Conservation (phyloP, 2,113 vertebrate genomes). For the Aplodontia rufa region DNA sequence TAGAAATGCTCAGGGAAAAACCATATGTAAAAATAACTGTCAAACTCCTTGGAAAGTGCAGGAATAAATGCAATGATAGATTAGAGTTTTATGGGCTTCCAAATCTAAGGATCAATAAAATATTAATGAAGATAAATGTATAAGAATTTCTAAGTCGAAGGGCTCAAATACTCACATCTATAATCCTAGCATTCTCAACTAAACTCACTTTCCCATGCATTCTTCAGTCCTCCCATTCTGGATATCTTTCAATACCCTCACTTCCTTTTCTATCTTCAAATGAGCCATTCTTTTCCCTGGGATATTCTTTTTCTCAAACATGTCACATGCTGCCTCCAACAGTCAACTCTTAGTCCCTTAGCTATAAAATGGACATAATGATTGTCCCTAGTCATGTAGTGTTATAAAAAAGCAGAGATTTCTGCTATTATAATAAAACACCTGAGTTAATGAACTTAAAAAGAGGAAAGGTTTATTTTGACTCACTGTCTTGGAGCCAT, state of each 20-base stretch:
- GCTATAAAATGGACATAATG: not conserved
- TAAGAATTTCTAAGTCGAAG: not conserved
- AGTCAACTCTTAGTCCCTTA: not conserved
- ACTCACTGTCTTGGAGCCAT: not conserved
- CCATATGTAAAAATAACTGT: not conserved
- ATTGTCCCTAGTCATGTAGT: not conserved
- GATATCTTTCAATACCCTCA: fast-evolving
- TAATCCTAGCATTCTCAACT: not conserved
- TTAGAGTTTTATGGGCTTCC: not conserved
- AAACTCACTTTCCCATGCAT: not conserved
- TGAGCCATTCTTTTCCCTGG: not conserved
- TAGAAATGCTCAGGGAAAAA: not conserved
- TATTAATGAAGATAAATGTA: not conserved
- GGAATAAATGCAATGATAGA: not conserved
- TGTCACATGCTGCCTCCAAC: not conserved
- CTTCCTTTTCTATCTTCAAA: not conserved
- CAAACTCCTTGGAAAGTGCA: not conserved
- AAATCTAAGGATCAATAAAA: not conserved
- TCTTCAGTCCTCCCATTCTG: not conserved
- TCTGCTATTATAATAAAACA: not conserved
- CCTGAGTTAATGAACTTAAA: not conserved
- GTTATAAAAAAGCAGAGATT: not conserved
- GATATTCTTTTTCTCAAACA: not conserved
- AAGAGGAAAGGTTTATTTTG: not conserved
- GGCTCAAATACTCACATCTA: not conserved